Conservation (phyloP, 2,888 invertebrate species). For the Baccha elongata region DNA sequence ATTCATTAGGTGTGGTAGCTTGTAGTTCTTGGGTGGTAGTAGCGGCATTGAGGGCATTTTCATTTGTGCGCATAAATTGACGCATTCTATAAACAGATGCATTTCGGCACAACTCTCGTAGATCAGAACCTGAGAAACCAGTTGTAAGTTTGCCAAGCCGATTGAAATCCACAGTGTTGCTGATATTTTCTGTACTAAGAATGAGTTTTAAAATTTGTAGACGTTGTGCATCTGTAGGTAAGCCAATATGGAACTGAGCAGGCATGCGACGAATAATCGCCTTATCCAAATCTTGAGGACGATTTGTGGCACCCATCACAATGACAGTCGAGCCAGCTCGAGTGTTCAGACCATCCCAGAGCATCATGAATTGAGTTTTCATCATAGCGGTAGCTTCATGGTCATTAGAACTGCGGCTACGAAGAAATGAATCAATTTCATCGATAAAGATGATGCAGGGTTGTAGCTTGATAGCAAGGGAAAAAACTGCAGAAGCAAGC, state of each 20-base stretch:
- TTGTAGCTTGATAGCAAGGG: constrained; percentile 93
- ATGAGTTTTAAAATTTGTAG: constrained; percentile 88
- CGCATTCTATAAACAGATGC: constrained; percentile 93
- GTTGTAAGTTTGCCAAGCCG: constrained; percentile 88
- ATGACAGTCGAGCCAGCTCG: constrained; percentile 91
- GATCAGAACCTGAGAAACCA: constrained; percentile 94
- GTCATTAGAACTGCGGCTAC: constrained; percentile 92
- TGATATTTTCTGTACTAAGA: constrained; percentile 87
- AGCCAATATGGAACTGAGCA: constrained; percentile 91
- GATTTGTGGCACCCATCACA: constrained; percentile 97
- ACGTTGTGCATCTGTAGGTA: constrained; percentile 88
- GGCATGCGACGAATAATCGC: constrained; percentile 97
- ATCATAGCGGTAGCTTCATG: constrained; percentile 99
- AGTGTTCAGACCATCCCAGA: constrained; percentile 98
- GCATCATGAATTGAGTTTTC: constrained; percentile 99
- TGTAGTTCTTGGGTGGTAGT: constrained; percentile 33
- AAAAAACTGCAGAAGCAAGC: constrained; percentile 95
- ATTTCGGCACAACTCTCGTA: constrained; percentile 92
- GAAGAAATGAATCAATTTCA: constrained; percentile 97
- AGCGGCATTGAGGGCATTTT: constrained; percentile 54
- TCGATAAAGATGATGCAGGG: constrained; percentile 95
- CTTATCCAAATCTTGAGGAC: constrained; percentile 95
- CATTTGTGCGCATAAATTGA: constrained; percentile 84
- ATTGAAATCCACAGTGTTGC: constrained; percentile 86
- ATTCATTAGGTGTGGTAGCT: constrained; percentile 33